phyloP scores from a whole-genome alignment of 1,140 invertebrate species.

The Philopotamus ludificatus region DNA sequence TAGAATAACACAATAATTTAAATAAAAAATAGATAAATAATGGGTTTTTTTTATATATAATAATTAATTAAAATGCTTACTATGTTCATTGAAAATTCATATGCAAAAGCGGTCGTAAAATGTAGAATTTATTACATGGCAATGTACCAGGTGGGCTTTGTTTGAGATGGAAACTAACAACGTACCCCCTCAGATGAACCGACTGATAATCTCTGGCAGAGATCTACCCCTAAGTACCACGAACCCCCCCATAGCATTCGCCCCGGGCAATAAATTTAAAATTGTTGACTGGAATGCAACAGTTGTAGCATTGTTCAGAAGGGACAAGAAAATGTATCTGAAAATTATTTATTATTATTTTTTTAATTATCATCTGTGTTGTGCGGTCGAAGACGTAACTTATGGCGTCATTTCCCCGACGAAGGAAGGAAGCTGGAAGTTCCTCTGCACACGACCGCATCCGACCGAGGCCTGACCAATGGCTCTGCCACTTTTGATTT shows the following conservation, averaged over 20 bases:
- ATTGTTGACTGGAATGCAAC: not conserved
- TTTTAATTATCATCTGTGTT: too few relatives aligned
- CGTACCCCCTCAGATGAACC: too few relatives aligned
- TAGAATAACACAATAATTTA: too few relatives aligned
- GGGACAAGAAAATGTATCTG: too few relatives aligned
- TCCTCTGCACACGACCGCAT: constrained; percentile 21
- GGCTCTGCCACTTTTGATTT: constrained; percentile 25
- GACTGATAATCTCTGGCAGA: not conserved
- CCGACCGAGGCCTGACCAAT: constrained; percentile 12
- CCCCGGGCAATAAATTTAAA: not conserved
- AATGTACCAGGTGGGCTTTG: not conserved
- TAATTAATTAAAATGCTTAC: too few relatives aligned
- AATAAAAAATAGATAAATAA: too few relatives aligned
- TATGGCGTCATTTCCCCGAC: constrained; percentile 27
- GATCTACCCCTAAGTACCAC: not conserved
- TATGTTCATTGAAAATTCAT: too few relatives aligned
- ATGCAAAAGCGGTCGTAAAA: not conserved
- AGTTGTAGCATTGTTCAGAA: not conserved
- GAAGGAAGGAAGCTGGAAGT: constrained; percentile 18
- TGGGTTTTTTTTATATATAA: too few relatives aligned
- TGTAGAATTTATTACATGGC: not conserved
- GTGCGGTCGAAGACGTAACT: constrained; percentile 23
- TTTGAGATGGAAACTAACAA: not conserved
- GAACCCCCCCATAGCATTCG: not conserved
- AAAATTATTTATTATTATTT: too few relatives aligned